phyloP scores from a whole-genome alignment of 2,113 vertebrate genomes.

The Chloropsis cyanopogon region DNA sequence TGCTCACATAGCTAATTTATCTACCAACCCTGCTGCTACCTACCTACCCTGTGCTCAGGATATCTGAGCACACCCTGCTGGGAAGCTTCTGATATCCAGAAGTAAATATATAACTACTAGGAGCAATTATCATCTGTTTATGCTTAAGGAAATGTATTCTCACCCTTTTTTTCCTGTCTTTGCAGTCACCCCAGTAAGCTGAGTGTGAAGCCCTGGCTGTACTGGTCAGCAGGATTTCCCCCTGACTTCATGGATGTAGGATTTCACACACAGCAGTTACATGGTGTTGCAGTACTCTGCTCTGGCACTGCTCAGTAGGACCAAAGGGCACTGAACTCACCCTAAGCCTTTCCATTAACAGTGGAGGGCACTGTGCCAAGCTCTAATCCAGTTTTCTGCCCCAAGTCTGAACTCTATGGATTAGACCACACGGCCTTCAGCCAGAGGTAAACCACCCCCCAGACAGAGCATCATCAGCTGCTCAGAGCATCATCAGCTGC shows the following conservation, averaged over 20 bases:
- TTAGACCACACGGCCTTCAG: neutral
- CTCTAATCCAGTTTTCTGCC: neutral
- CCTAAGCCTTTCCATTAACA: neutral
- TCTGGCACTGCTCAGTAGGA: neutral
- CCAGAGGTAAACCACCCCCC: neutral
- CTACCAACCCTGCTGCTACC: neutral
- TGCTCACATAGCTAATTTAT: neutral
- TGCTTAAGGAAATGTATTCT: neutral
- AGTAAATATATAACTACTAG: neutral
- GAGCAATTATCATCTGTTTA: neutral
- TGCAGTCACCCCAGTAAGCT: neutral
- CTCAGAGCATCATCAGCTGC: neutral
- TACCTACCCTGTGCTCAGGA: no score
- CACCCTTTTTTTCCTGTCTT: neutral
- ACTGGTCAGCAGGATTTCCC: neutral
- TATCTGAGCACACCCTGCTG: neutral
- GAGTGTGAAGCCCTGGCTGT: neutral
- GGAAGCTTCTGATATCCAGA: neutral
- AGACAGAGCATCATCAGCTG: neutral
- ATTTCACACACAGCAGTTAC: neutral
- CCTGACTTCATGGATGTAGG: neutral
- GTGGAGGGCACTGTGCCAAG: neutral
- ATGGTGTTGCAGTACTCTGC: neutral
- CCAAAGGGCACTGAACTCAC: neutral
- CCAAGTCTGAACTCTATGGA: neutral